Evolutionary conservation across 1,140 invertebrate species (phyloP).

Genomic region (Drosophila burlai): DNA sequence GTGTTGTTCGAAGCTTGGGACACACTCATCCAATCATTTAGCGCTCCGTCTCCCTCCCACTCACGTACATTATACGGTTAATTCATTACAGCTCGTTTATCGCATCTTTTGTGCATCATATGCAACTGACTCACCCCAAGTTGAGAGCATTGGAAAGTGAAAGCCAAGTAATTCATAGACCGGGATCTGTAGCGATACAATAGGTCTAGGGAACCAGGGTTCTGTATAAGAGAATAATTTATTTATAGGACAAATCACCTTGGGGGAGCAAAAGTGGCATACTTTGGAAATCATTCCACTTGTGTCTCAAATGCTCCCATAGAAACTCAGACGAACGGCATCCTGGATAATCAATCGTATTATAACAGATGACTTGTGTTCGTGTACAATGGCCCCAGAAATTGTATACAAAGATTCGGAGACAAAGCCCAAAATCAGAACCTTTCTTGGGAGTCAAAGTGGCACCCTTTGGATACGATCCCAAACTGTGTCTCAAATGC

Average conservation of each 20-base stretch:
- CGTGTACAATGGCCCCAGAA: slow-evolving; percentile 22
- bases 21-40: slow-evolving; percentile 50
- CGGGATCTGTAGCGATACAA: too few relatives aligned
- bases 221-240: background rate
- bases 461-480: slow-evolving; percentile 16
- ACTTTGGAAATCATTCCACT: background rate
- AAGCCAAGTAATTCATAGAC: background rate
- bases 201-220: background rate
- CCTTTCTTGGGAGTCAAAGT: slow-evolving; percentile 47
- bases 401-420: background rate
- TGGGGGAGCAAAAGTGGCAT: slow-evolving; percentile 22
- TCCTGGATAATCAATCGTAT: slow-evolving; percentile 54
- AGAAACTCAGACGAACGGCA: slow-evolving; percentile 40
- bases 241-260: background rate
- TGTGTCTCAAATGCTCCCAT: slow-evolving; percentile 41
- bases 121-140: slow-evolving; percentile 62
- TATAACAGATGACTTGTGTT: slow-evolving; percentile 63
- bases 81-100: slow-evolving; percentile 72
- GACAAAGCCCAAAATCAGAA: background rate
- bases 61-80: slow-evolving; percentile 42
- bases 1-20: slow-evolving; percentile 49
- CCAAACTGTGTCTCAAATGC: slow-evolving; percentile 57
- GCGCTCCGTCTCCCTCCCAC: slow-evolving; percentile 19
- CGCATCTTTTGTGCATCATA: slow-evolving; percentile 66
- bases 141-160: background rate